Conservation (phyloP, 2,113 vertebrate species). For the Neodon shergylaensis region DNA sequence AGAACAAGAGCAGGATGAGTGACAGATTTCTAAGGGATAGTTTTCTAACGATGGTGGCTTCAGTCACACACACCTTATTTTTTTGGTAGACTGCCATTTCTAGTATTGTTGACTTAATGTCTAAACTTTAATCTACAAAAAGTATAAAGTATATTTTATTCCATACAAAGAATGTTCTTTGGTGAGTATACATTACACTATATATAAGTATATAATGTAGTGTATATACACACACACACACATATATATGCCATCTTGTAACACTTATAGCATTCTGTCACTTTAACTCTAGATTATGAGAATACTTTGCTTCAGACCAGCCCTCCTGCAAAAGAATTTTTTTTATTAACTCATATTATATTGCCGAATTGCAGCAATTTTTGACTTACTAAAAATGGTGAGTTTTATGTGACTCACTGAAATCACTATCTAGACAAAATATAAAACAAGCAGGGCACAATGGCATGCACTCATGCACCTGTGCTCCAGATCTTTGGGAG, state of each 20-base stretch:
- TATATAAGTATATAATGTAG: background rate
- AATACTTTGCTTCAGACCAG: background rate
- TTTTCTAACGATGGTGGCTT: constrained; percentile 34
- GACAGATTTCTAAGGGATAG: background rate
- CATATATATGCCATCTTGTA: background rate
- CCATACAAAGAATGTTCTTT: background rate
- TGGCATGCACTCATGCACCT: background rate
- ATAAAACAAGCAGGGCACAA: background rate
- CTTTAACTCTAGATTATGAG: background rate
- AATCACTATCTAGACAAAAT: constrained; percentile 11
- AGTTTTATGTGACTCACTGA: background rate
- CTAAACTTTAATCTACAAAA: constrained; percentile 25
- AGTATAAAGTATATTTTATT: background rate
- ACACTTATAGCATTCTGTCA: background rate
- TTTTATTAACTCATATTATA: background rate
- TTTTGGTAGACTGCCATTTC: constrained; percentile 14
- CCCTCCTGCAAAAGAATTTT: constrained; percentile 1
- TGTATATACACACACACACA: too few species aligned
- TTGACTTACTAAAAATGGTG: background rate
- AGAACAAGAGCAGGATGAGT: background rate
- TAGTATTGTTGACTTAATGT: background rate
- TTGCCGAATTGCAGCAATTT: background rate
- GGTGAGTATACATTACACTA: background rate
- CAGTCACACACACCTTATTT: background rate
- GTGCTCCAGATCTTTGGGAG: background rate